Percentiles rank a stretch among this genome's conserved stretches.
phyloP scores from a whole-genome alignment of 2,113 vertebrate genomes.

The Bombycilla garrulus region DNA sequence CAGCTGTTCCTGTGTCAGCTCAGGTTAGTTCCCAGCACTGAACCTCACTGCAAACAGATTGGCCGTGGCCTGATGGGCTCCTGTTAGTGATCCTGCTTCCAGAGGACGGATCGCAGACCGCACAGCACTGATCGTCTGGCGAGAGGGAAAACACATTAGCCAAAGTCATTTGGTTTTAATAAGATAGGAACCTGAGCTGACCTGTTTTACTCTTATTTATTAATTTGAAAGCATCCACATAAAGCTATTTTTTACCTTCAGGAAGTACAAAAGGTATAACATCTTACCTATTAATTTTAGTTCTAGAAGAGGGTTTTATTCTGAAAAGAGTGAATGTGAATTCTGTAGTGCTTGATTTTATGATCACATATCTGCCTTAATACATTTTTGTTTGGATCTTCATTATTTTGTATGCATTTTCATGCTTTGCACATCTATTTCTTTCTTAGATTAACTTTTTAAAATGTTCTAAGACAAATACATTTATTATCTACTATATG shows the following conservation, averaged over 20 bases:
- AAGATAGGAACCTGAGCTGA: not conserved
- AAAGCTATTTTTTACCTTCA: not conserved
- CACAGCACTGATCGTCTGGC: not conserved
- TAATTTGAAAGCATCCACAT: not conserved
- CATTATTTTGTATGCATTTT: not conserved
- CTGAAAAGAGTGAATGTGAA: rapidly evolving
- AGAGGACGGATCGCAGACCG: not conserved
- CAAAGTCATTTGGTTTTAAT: not conserved
- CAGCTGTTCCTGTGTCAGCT: conserved; percentile 34
- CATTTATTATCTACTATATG: not conserved
- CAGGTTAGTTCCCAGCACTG: conserved; percentile 10
- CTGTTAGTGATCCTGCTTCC: not conserved
- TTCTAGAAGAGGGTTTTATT: not conserved
- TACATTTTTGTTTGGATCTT: not conserved
- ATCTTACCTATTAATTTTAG: not conserved
- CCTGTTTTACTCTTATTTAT: not conserved
- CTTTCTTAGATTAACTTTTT: not conserved
- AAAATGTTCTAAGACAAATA: not conserved
- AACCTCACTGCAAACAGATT: not conserved
- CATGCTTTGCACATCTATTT: not conserved
- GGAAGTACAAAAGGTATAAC: not conserved
- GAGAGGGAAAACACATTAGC: not conserved
- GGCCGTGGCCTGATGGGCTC: not conserved
- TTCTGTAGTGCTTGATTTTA: not conserved
- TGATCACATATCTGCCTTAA: not conserved